Evolutionary conservation across 1,140 invertebrate genomes (phyloP).

Genomic region (Lysiphlebus fabarum): DNA sequence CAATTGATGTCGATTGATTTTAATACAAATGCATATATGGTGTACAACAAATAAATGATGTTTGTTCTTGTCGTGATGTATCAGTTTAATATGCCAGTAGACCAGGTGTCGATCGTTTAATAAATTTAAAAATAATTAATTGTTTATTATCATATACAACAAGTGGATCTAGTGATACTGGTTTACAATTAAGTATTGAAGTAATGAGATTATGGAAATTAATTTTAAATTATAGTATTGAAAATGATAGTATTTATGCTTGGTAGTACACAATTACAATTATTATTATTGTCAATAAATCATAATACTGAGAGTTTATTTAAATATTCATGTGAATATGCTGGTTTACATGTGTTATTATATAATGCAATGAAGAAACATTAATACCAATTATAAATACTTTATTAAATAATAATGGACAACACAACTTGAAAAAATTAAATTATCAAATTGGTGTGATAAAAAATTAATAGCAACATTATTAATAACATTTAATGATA

Average conservation of each 20-base stretch:
- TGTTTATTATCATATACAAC: constrained; percentile 41
- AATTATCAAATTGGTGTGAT: constrained; percentile 39
- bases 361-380: constrained; percentile 28
- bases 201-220: constrained; percentile 45
- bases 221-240: constrained; percentile 36
- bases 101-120: constrained; percentile 36
- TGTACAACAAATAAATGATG: constrained; percentile 37
- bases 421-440: constrained; percentile 38
- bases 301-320: constrained; percentile 39
- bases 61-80: constrained; percentile 45
- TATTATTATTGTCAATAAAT: constrained; percentile 39
- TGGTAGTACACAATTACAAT: constrained; percentile 38
- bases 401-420: constrained; percentile 47
- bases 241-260: constrained; percentile 41
- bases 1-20: constrained; percentile 23
- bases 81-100: constrained; percentile 42
- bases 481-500: constrained; percentile 35
- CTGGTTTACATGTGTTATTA: constrained; percentile 39
- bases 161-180: constrained; percentile 24
- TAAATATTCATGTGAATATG: constrained; percentile 45
- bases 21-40: constrained; percentile 38
- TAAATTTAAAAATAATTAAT: constrained; percentile 40
- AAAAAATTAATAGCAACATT: constrained; percentile 42
- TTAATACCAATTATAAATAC: constrained; percentile 33
- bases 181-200: constrained; percentile 42